Evolutionary conservation across 1,140 invertebrate genomes (phyloP).

Genomic region (Formica exsecta): DNA sequence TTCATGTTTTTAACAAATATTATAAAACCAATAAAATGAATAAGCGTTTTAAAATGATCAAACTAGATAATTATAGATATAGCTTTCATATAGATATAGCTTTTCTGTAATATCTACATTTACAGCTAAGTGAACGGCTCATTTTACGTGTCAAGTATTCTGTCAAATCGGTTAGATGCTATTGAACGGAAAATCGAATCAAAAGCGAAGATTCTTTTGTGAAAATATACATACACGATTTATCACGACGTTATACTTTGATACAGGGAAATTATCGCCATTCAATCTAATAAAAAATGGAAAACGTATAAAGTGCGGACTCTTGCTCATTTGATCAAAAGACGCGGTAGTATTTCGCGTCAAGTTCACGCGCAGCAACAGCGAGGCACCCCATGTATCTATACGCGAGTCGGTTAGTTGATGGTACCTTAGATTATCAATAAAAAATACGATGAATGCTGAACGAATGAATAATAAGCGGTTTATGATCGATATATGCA

Average conservation of each 20-base stretch:
- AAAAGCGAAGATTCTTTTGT: background rate
- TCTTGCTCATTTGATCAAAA: background rate
- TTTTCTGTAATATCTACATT: background rate
- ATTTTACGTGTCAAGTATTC: constrained; percentile 23
- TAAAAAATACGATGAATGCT: background rate
- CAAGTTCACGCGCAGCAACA: too few species aligned
- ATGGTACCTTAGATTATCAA: too few species aligned
- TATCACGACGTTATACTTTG: constrained; percentile 1
- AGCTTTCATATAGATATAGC: background rate
- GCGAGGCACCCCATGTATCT: too few species aligned
- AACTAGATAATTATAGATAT: background rate
- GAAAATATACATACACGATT: constrained; percentile 11
- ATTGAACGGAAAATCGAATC: background rate
- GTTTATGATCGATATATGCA: background rate
- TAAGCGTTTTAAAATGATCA: background rate
- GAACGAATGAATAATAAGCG: background rate
- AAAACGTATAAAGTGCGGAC: background rate
- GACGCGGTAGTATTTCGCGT: background rate
- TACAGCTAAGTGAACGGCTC: background rate
- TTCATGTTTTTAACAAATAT: background rate
- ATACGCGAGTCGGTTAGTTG: too few species aligned
- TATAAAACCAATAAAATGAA: background rate
- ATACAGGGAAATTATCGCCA: background rate
- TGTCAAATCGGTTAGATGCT: background rate
- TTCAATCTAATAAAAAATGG: background rate